Percentiles rank a stretch among this genome's conserved stretches.
phyloP scores from a whole-genome alignment of 92 coral and sea anemone species.

The Zoanthus sansibaricus region DNA sequence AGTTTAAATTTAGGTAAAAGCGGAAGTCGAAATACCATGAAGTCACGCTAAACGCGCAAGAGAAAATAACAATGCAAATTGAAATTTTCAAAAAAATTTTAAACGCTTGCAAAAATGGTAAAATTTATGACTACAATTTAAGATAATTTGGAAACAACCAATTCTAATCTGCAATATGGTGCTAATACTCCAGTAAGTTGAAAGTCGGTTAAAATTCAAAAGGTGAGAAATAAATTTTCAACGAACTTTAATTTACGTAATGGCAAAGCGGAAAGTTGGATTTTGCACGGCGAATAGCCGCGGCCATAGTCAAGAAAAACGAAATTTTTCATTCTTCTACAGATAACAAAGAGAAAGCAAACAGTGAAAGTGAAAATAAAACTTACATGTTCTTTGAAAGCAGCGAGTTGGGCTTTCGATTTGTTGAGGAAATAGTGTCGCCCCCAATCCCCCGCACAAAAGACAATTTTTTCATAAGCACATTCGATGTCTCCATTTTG shows the following conservation, averaged over 20 bases:
- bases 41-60: constrained; percentile 14
- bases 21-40: constrained; percentile 51
- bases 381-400: constrained; percentile 98
- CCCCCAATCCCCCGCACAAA: constrained; percentile 92
- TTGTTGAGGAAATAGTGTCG: constrained; percentile 87
- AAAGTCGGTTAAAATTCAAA: background rate
- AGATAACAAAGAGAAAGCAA: background rate
- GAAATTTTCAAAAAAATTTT: background rate
- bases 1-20: background rate
- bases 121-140: background rate
- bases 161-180: background rate
- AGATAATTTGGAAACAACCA: background rate
- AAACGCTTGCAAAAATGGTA: background rate
- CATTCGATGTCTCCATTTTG: constrained; percentile 76
- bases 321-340: background rate
- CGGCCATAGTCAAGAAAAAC: background rate
- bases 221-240: background rate
- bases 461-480: constrained; percentile 83
- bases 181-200: background rate
- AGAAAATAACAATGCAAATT: background rate
- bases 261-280: background rate
- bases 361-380: no score
- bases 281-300: background rate
- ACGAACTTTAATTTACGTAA: constrained; percentile 25
- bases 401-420: constrained; percentile 87